These are phyloP conservation scores for Hesperophylax magnus DNA, from an alignment of 1,140 invertebrate species.

Conservation along the genomic window DNA sequence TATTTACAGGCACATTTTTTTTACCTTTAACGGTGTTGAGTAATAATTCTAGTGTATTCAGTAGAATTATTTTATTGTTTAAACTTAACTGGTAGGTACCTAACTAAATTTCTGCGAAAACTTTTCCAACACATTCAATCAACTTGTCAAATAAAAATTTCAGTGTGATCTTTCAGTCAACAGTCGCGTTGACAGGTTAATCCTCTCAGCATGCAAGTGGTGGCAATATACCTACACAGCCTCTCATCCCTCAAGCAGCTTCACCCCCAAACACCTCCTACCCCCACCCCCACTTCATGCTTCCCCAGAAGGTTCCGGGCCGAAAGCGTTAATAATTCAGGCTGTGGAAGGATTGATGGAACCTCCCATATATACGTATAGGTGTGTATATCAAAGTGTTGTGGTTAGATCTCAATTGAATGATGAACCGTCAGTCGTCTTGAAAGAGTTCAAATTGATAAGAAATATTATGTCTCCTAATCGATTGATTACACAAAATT, in stretches of 20 bases:
- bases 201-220: background rate
- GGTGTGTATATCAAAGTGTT: background rate
- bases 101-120: no score
- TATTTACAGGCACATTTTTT: no score
- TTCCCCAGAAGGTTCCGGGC: background rate
- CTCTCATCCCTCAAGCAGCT: background rate
- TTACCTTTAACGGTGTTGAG: no score
- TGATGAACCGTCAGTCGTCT: background rate
- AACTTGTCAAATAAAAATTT: no score
- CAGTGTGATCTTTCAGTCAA: background rate
- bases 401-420: background rate
- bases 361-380: background rate
- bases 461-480: no score
- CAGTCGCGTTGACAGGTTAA: slow-evolving; percentile 23
- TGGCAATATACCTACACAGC: background rate
- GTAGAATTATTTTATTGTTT: no score
- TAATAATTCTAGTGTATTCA: no score
- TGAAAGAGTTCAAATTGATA: background rate
- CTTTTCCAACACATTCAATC: no score
- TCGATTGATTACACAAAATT: no score
- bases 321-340: slow-evolving; percentile 19
- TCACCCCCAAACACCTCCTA: background rate
- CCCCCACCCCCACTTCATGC: background rate
- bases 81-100: no score
- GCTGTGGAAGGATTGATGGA: slow-evolving; percentile 21